Conservation (phyloP, 2,113 vertebrate species). For the Poecilia latipinna region DNA sequence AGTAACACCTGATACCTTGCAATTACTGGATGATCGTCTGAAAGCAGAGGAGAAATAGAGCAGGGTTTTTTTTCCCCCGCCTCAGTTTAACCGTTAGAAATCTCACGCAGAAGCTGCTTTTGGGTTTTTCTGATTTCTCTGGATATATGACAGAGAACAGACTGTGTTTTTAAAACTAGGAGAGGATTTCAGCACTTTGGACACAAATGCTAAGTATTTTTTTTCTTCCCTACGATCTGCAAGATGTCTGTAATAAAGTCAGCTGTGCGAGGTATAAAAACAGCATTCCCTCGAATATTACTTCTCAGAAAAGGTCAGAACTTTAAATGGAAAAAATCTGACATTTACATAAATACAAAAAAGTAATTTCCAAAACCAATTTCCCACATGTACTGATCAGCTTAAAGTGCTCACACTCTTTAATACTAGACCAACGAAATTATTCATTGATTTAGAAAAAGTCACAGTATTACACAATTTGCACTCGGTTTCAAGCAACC, state of each 20-base stretch:
- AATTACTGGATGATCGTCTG: slow-evolving; percentile 17
- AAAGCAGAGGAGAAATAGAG: slow-evolving; percentile 7
- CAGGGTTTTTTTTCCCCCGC: slow-evolving; percentile 14
- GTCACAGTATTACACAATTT: slow-evolving; percentile 44
- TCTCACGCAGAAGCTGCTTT: slow-evolving; percentile 4
- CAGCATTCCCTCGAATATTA: slow-evolving; percentile 62
- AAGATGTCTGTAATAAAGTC: slow-evolving; percentile 36
- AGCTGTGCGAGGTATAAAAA: slow-evolving; percentile 46
- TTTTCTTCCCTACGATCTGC: neutral
- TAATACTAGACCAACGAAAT: slow-evolving; percentile 61
- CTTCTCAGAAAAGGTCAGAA: slow-evolving; percentile 51
- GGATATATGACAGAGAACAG: neutral
- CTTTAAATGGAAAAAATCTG: slow-evolving; percentile 58
- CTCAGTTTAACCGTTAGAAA: neutral
- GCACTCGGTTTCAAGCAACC: slow-evolving; percentile 51
- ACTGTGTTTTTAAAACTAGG: slow-evolving; percentile 17
- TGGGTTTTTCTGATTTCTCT: slow-evolving; percentile 26
- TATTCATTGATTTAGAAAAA: slow-evolving; percentile 66
- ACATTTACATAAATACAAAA: slow-evolving; percentile 68
- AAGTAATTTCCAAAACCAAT: slow-evolving; percentile 68
- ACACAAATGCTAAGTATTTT: slow-evolving; percentile 6
- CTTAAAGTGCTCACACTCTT: slow-evolving; percentile 54
- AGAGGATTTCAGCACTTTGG: neutral
- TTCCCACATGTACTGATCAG: slow-evolving; percentile 48
- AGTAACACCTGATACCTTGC: slow-evolving; percentile 60